phyloP scores from a whole-genome alignment of 2,888 invertebrate species.

The Monoplex corrugatus region DNA sequence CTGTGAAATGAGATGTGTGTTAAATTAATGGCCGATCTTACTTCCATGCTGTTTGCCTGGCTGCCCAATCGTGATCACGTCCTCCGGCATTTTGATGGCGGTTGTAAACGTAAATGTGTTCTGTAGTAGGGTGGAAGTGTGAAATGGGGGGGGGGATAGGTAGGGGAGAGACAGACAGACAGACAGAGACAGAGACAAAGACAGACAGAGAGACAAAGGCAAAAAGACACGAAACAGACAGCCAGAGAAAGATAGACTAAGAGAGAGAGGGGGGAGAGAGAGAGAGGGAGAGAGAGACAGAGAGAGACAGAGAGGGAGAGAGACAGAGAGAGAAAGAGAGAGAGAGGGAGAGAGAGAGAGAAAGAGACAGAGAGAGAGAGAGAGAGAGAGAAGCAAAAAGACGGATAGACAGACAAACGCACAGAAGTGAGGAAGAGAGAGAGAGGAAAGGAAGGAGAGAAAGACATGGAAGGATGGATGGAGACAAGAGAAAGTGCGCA shows the following conservation, averaged over 20 bases:
- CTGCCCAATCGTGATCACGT: no score
- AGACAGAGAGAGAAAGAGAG: background rate
- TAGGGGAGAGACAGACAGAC: background rate
- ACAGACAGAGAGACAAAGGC: slow-evolving; percentile 38
- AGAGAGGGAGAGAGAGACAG: slow-evolving; percentile 11
- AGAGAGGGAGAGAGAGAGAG: background rate
- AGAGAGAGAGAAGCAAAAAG: background rate
- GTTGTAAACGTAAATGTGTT: no score
- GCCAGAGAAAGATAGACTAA: background rate
- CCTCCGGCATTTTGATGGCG: no score
- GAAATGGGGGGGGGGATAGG: background rate
- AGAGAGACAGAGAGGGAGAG: background rate
- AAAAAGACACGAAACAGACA: background rate
- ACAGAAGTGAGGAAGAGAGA: background rate
- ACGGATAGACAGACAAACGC: background rate
- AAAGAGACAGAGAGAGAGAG: background rate
- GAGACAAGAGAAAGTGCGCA: background rate
- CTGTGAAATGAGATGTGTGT: no score
- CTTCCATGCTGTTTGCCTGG: no score
- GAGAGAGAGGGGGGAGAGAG: slow-evolving; percentile 29
- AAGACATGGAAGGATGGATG: background rate
- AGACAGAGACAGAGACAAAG: background rate
- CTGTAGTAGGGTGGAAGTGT: no score
- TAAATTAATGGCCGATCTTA: no score
- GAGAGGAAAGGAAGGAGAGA: background rate